These are phyloP conservation scores for Sarcophaga subvicina DNA, from an alignment of 2,888 invertebrate species.

Conservation along the genomic window DNA sequence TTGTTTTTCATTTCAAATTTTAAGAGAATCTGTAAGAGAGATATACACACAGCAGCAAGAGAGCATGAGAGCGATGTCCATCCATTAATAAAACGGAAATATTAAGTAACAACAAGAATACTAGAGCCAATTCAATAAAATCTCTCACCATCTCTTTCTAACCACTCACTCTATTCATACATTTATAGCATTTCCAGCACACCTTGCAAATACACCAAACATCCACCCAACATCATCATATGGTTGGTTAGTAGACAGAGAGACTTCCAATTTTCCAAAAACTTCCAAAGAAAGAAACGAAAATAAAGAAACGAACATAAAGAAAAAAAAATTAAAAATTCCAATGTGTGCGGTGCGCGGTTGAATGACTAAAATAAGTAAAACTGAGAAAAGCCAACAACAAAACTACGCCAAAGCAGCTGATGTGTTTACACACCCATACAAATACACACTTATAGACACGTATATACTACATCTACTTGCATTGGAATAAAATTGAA, in stretches of 20 bases:
- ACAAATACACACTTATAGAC: constrained; percentile 12
- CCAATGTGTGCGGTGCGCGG: constrained; percentile 8
- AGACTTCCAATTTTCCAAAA: not conserved
- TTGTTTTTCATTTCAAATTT: constrained; percentile 32
- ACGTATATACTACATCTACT: not conserved
- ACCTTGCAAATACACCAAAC: constrained; percentile 43
- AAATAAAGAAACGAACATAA: constrained; percentile 9
- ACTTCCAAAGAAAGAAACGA: not conserved
- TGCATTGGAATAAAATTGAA: not conserved
- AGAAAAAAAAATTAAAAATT: constrained; percentile 12
- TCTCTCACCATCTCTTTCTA: constrained; percentile 33
- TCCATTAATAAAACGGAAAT: constrained; percentile 50
- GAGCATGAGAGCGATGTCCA: not conserved
- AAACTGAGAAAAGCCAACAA: not conserved
- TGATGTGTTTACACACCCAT: constrained; percentile 47
- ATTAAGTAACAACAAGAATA: constrained; percentile 60
- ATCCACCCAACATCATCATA: not conserved
- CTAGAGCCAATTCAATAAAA: constrained; percentile 4
- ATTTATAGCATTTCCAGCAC: constrained; percentile 15
- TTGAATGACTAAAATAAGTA: constrained; percentile 23
- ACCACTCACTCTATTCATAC: not conserved
- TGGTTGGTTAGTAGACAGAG: constrained; percentile 23
- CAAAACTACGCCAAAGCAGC: constrained; percentile 48
- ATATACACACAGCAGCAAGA: not conserved
- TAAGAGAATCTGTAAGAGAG: not conserved